Evolutionary conservation across 1,140 invertebrate genomes (phyloP).

Genomic region (Lineus longissimus): DNA sequence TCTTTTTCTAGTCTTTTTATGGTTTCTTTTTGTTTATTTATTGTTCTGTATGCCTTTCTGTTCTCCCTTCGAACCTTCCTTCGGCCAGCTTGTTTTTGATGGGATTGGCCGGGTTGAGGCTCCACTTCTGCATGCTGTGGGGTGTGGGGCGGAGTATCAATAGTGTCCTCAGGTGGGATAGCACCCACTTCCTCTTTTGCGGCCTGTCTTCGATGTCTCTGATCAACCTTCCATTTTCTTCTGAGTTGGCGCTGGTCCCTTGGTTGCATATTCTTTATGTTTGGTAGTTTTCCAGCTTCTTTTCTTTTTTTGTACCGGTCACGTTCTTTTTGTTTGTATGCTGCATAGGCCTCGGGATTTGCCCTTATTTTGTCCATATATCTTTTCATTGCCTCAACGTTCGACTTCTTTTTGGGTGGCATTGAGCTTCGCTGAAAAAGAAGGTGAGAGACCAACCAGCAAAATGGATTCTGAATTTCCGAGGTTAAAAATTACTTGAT

Average conservation of each 20-base stretch:
- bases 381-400: too few relatives aligned
- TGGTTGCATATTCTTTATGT: background rate
- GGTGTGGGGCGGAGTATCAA: background rate
- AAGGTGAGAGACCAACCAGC: too few relatives aligned
- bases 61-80: background rate
- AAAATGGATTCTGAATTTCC: too few relatives aligned
- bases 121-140: background rate
- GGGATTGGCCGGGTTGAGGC: background rate
- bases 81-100: background rate
- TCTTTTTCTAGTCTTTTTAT: background rate
- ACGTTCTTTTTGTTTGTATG: too few relatives aligned
- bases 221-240: background rate
- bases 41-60: constrained; percentile 2
- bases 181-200: background rate
- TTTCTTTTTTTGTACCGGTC: too few relatives aligned
- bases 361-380: too few relatives aligned
- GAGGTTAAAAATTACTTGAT: too few relatives aligned
- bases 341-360: too few relatives aligned
- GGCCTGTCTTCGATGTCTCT: background rate
- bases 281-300: too few relatives aligned
- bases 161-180: background rate
- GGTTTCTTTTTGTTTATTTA: background rate
- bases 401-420: too few relatives aligned
- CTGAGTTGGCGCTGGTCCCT: background rate
- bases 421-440: too few relatives aligned